Evolutionary conservation across 2,888 invertebrate genomes (phyloP), one percentile per base, ranked within the genome.

Genomic region (Drosophila koepferae): DNA sequence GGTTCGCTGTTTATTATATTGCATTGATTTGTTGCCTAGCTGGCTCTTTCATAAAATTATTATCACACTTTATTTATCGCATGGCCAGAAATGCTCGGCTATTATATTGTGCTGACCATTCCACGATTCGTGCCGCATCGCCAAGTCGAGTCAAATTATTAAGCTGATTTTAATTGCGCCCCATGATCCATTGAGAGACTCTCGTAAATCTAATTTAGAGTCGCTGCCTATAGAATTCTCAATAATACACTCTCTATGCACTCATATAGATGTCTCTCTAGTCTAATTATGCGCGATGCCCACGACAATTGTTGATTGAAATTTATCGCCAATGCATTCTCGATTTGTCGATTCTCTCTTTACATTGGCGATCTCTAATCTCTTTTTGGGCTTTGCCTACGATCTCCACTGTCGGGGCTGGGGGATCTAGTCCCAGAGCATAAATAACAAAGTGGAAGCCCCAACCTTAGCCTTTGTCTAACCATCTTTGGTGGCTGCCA

Each of bases 151-250:
- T 74, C 77, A 77, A 71, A 70, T 83, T 83, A 82, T 91, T 90
- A 91, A 90, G 91, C 90, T 86, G 89, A 81, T 87, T 90, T 91
- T 91, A 90, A 90, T 90, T 90, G 86, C 80, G 80, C 74, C 66
- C 72, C 81, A 59, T 72, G 85, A 81, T 82, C 71, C 89, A 85
- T 89, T 91, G 91, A 85, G 81, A 81, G 70, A 63, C 53, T 70
- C 65, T 90, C 86, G 87, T 92, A 91, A 91, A 92, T 92, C 91
- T 91, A 82, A 91, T 90, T 92, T 91, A 92, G 82, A 85, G 86
- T 71, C 62, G 36, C 38, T 44, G 61, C 36, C 28, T 65, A 40
- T 40, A 49, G 63, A 48, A 74, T 72, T 71, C 49, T 58, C 48
- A 20, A 53, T 58, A 59, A 48, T 31, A 46, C 7, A 36, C n/a